Base-by-base conservation (phyloP, 1,140 invertebrate species). In the Trichogramma pretiosum region DNA sequence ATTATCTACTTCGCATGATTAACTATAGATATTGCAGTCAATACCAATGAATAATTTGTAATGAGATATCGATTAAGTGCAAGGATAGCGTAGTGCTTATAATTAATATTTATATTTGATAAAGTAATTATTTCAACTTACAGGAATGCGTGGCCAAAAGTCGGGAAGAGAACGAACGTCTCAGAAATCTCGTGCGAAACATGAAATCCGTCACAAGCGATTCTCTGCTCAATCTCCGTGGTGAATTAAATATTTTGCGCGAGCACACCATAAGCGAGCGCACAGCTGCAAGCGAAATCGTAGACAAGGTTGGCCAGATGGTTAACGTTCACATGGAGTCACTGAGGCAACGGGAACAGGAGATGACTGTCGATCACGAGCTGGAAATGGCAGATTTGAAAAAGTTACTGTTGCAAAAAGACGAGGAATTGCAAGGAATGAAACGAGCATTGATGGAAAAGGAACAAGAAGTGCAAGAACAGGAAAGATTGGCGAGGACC, bases 291-390 rank as follows among this genome's bases (percentile, higher is more conserved):
- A 62, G 64, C 3, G 65, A 72, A 16, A 71, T 80, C 46, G 73
- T 76, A 53, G 64, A 76, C 21, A 67, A 75, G 24, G 58, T 85
- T 19, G 65, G 67, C 49, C 67, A 76, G 44, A 72, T 73, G 3
- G 74, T 78, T 56, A 67, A 74, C 17, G 64, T 76, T 39, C 72
- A 74, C 30, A 75, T 74, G 18, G 56, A 62, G 19, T 69, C 72
- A 37, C 69, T 82, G 36, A 67, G 76, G 8, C 77, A 81, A 54
- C 70, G 76, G 33, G 70, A 78, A 5, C 77, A 80, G 40, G 72
- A 76, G 47, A 50, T 83, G 8, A 76, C 74, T 10, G 68, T 82
- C 9, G 78, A 82, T 53, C 80, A 84, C 56, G 80, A 85, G 57
- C 57, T 79, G 28, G 79, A 85, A 59, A 62, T 85, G 35, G 73